A percentile compares a stretch with the other conserved stretches of the same genome.
Conservation (phyloP, 35 echinoderm and acorn worm genomes). For the Acanthaster planci region DNA sequence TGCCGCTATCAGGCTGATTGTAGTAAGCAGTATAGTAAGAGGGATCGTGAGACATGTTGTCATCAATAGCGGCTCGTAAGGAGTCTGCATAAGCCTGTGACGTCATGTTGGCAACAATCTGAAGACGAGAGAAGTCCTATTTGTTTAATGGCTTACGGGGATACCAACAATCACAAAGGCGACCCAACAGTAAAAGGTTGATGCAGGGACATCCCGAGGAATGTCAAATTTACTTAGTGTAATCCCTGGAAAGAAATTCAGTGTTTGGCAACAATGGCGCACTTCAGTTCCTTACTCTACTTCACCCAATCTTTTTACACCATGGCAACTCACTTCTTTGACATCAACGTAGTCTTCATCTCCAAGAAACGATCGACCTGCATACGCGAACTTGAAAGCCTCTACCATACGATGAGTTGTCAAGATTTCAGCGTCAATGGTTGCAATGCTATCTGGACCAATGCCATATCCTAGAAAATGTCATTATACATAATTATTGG, state of each 20-base stretch:
- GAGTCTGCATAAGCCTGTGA: constrained; percentile 64
- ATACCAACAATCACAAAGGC: no score
- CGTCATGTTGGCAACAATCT: constrained; percentile 82
- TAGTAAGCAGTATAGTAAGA: constrained; percentile 73
- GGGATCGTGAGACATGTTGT: constrained; percentile 69
- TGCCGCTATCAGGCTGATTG: constrained; percentile 67
- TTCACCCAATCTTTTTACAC: no score
- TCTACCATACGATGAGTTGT: constrained; percentile 42
- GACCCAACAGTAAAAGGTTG: no score
- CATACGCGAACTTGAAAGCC: constrained; percentile 70
- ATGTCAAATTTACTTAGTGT: no score
- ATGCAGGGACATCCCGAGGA: no score
- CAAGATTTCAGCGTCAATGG: neutral
- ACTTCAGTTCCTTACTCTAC: no score
- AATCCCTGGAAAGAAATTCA: no score
- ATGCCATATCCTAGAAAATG: constrained; percentile 25
- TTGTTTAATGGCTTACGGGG: no score
- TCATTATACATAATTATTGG: no score
- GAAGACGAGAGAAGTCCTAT: no score
- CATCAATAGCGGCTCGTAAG: constrained; percentile 55
- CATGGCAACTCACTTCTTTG: constrained; percentile 33
- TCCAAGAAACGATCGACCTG: constrained; percentile 48
- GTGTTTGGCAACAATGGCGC: no score
- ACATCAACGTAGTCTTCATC: constrained; percentile 80
- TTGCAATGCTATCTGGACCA: neutral